Percentiles rank a stretch among this genome's conserved stretches.
These are phyloP conservation scores for Dicrurus megarhynchus DNA, from an alignment of 2,113 vertebrate species.

Conservation along the genomic window DNA sequence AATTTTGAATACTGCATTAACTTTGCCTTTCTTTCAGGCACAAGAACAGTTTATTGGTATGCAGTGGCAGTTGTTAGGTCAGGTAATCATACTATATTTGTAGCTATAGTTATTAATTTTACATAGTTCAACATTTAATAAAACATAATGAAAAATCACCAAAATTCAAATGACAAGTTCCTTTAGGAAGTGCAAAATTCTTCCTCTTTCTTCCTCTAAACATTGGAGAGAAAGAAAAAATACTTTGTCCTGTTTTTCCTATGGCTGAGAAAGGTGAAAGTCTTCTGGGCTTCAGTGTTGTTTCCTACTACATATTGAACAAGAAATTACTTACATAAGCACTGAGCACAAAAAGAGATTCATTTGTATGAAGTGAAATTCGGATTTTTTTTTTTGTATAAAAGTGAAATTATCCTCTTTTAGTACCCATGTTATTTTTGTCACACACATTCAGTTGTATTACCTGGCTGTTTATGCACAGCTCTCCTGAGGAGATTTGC, in stretches of 20 bases:
- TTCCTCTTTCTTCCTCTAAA: neutral
- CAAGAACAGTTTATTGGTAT: neutral
- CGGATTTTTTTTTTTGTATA: neutral
- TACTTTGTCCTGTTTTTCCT: neutral
- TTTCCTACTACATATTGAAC: neutral
- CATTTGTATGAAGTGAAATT: neutral
- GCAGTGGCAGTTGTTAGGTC: neutral
- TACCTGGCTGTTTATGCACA: neutral
- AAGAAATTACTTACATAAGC: neutral
- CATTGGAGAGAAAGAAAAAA: neutral
- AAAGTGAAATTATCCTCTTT: neutral
- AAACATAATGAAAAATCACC: neutral
- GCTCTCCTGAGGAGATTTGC: neutral
- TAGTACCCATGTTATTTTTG: neutral
- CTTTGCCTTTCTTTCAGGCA: neutral
- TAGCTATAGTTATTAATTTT: neutral
- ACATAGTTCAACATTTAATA: neutral
- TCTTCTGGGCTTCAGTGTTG: neutral
- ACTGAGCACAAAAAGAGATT: neutral
- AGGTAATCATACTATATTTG: neutral
- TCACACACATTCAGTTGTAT: neutral
- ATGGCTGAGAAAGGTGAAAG: neutral
- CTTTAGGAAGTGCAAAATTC: neutral
- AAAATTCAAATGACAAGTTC: neutral
- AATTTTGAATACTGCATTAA: neutral